phyloP scores from a whole-genome alignment of 2,888 invertebrate genomes.

The Apotomis betuletana region DNA sequence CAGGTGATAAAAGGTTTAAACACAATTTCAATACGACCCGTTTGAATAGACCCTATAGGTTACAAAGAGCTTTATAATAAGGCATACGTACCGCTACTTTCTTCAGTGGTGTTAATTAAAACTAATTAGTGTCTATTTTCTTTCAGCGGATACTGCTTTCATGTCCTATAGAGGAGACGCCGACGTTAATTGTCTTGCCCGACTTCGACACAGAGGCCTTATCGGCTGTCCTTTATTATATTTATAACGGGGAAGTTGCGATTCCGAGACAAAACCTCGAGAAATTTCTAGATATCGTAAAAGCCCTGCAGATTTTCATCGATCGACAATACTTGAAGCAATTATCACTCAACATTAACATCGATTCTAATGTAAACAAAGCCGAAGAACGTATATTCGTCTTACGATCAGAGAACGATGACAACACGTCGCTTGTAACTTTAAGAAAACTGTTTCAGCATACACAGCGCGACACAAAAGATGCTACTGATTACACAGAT shows the following conservation, averaged over 20 bases:
- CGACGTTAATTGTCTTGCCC: conserved; percentile 86
- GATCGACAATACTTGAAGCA: conserved; percentile 61
- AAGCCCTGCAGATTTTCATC: conserved; percentile 71
- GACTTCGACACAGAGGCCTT: conserved; percentile 85
- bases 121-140: conserved; percentile 43
- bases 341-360: conserved; percentile 46
- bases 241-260: conserved; percentile 86
- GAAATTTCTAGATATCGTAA: conserved; percentile 84
- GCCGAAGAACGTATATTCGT: conserved; percentile 52
- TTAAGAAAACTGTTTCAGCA: conserved; percentile 57
- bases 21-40: not conserved
- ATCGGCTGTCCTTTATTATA: conserved; percentile 85
- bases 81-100: conserved; percentile 22
- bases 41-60: conserved; percentile 21
- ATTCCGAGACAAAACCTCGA: conserved; percentile 83
- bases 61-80: conserved; percentile 29
- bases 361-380: conserved; percentile 43
- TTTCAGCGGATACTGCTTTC: conserved; percentile 70
- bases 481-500: conserved; percentile 54
- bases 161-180: conserved; percentile 71
- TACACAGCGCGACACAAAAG: conserved; percentile 52
- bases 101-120: conserved; percentile 34
- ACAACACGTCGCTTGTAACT: conserved; percentile 51
- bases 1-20: not conserved
- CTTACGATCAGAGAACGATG: conserved; percentile 49